Evolutionary conservation across 2,113 vertebrate species (phyloP).

Genomic region (Larimichthys polyactis): DNA sequence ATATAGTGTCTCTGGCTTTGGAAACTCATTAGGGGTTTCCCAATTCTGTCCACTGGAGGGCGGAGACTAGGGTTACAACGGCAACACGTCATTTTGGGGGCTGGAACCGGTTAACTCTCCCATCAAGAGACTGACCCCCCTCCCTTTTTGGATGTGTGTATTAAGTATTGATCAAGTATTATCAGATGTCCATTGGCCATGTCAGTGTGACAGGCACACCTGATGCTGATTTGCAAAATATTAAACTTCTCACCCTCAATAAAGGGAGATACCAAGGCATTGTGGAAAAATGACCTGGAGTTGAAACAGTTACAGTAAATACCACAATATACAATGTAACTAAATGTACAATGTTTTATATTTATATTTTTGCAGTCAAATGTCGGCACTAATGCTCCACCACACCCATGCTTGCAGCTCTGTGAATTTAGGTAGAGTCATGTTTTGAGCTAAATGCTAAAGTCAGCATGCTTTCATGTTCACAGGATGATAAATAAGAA

Average conservation of each 20-base stretch:
- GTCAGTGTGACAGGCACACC: background rate
- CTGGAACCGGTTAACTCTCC: conserved; percentile 66
- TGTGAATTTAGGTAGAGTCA: too few species aligned
- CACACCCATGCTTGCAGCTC: too few species aligned
- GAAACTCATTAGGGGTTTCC: conserved; percentile 82
- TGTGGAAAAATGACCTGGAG: too few species aligned
- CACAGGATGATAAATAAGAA: too few species aligned
- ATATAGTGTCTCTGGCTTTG: conserved; percentile 67
- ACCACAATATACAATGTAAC: too few species aligned
- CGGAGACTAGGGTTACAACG: conserved; percentile 62
- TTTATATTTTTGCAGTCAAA: too few species aligned
- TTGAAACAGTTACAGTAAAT: too few species aligned
- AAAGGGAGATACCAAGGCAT: too few species aligned
- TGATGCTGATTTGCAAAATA: background rate
- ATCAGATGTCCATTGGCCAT: conserved; percentile 15
- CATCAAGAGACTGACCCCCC: conserved; percentile 60
- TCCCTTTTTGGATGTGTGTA: conserved; percentile 29
- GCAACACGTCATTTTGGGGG: conserved; percentile 57
- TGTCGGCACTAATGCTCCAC: too few species aligned
- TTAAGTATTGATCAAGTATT: conserved; percentile 19
- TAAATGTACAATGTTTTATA: too few species aligned
- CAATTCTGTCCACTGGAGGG: conserved; percentile 61
- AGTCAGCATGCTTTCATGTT: too few species aligned
- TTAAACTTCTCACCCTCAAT: background rate
- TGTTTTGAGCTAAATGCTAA: too few species aligned